Conservation (phyloP, 2,797 vertebrate genomes). For the Lepus townsendii region DNA sequence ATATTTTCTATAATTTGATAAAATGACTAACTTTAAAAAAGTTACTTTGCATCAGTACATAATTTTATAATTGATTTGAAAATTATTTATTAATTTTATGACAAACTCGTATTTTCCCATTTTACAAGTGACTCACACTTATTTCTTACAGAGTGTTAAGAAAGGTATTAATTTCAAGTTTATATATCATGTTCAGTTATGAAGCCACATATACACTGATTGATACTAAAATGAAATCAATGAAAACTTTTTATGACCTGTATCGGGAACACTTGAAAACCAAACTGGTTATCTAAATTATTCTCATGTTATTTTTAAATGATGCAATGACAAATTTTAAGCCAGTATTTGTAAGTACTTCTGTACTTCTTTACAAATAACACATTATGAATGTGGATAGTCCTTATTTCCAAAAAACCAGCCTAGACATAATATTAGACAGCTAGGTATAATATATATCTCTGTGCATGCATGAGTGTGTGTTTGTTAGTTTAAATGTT, state of each 20-base stretch:
- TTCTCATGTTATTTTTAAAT: conserved; percentile 48
- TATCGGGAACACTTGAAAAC: conserved; percentile 21
- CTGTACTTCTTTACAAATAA: neutral
- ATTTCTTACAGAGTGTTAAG: conserved; percentile 13
- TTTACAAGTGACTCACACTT: conserved; percentile 2
- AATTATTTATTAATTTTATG: conserved; percentile 42
- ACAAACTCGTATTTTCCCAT: neutral
- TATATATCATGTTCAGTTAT: neutral
- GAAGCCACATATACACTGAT: neutral
- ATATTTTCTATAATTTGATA: conserved; percentile 30
- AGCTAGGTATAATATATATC: neutral
- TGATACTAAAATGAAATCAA: neutral
- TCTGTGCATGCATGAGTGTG: neutral
- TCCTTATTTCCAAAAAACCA: conserved; percentile 2
- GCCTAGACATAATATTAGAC: neutral
- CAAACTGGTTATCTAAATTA: conserved; percentile 46
- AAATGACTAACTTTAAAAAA: neutral
- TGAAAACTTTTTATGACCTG: neutral
- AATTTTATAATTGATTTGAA: conserved; percentile 28
- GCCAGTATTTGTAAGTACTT: neutral
- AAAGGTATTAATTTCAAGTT: conserved; percentile 21
- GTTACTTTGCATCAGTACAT: conserved; percentile 22
- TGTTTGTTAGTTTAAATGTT: neutral
- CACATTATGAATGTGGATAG: neutral
- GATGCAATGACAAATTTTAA: neutral